Base-by-base conservation (phyloP, 2,113 vertebrate species). In the Chascanopsetta lugubris region DNA sequence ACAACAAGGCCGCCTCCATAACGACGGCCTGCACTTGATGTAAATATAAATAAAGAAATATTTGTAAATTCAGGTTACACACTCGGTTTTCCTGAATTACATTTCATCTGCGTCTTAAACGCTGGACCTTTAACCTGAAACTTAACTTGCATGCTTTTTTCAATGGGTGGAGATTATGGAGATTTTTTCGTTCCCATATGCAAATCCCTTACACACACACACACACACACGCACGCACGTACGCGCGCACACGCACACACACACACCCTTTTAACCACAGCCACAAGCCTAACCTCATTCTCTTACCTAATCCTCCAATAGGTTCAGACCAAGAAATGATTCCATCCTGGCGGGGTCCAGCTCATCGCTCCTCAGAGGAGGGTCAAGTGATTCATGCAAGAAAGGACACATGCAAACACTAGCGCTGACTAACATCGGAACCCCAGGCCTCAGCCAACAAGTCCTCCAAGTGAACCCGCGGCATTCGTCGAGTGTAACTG, bases 291-390 rank as follows among this genome's bases (percentile, higher is more conserved):
- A 3, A 49, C 12, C 18, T 18, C 54, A 60, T 36, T 12, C 38
- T n/a, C 12, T 34, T 45, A 6, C 26, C 54, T 20, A 30, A 64
- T 34, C 36, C 30, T 25, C 24, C 13, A 20, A 57, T 22, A 12
- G 26, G 34, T 29, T 2, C 15, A 15, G 24, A 26, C 45, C 27
- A 22, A 22, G 60, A 40, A 66, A 29, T n/a, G n/a, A n/a, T n/a
- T n/a, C n/a, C n/a, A n/a, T n/a, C 58, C 47, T 63, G 53, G 29
- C 22, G 65, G 10, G 54, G 53, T 51, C 36, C 32, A 51, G 50
- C 48, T 48, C 18, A 43, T 56, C 25, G 46, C 38, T 42, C 29
- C 25, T 18, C 18, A 30, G n/a, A 29, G 58, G 38, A 29, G 18
- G 53, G 8, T 10, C 5, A 6, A 56, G 5, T 43, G 26, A 75